These are phyloP conservation scores for Tangara arthus DNA, from an alignment of 2,797 vertebrate species.

Conservation along the genomic window DNA sequence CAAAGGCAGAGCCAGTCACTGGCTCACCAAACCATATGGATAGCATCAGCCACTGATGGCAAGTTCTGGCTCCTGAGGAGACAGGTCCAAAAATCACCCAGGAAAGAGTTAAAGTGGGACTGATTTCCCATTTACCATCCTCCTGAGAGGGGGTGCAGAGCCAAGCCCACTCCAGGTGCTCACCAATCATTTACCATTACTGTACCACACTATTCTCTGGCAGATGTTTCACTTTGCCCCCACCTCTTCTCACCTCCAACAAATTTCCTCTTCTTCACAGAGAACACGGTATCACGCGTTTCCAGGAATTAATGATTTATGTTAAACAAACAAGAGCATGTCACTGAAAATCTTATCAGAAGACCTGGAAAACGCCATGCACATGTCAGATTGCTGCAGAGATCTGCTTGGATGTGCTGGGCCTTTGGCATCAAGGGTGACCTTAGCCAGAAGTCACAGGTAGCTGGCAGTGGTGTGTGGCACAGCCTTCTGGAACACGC, in stretches of 20 bases:
- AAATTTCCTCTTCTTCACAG: background rate
- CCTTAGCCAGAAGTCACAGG: background rate
- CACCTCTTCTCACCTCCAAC: background rate
- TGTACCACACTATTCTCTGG: background rate
- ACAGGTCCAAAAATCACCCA: background rate
- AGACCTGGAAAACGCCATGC: background rate
- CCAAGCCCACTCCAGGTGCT: background rate
- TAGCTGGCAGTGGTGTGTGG: background rate
- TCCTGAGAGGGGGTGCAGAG: background rate
- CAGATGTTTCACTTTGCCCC: background rate
- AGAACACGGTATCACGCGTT: background rate
- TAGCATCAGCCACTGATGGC: background rate
- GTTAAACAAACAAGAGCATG: conserved; percentile 3
- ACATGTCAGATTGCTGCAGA: background rate
- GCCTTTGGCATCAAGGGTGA: background rate
- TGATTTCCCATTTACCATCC: background rate
- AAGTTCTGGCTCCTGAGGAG: background rate
- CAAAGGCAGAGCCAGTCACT: background rate
- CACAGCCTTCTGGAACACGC: background rate
- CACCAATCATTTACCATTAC: background rate
- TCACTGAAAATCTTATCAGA: conserved; percentile 23
- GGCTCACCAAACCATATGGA: background rate
- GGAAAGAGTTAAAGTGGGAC: background rate
- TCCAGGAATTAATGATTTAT: conserved; percentile 30
- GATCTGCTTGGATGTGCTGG: background rate